phyloP scores from a whole-genome alignment of 2,888 invertebrate species.

The Parthenolecanium corni region DNA sequence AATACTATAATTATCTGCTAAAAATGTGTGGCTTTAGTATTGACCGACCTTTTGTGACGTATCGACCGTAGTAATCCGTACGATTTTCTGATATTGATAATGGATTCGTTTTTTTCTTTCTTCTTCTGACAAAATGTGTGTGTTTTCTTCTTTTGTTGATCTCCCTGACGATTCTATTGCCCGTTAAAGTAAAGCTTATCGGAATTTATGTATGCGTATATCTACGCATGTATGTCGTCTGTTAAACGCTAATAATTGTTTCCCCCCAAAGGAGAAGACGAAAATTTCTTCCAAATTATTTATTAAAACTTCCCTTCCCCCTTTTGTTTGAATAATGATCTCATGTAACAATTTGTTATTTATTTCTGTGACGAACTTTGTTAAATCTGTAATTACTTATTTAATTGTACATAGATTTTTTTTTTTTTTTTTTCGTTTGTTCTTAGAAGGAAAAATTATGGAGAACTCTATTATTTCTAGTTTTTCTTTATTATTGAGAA shows the following conservation, averaged over 20 bases:
- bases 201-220: too few species aligned
- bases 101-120: too few species aligned
- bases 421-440: not conserved
- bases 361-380: slow-evolving; percentile 25
- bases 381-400: slow-evolving; percentile 20
- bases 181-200: not conserved
- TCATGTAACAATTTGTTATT: slow-evolving; percentile 26
- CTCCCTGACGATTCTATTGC: not conserved
- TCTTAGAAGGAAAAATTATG: too few species aligned
- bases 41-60: too few species aligned
- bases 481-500: slow-evolving; percentile 3
- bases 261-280: not conserved
- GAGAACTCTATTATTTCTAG: too few species aligned
- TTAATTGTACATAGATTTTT: slow-evolving; percentile 13
- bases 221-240: not conserved
- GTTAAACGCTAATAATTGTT: not conserved
- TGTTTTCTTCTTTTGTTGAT: too few species aligned
- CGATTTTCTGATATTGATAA: too few species aligned
- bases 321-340: slow-evolving; percentile 13
- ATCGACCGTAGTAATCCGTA: too few species aligned
- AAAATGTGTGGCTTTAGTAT: too few species aligned
- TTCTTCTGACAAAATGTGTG: too few species aligned
- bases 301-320: not conserved
- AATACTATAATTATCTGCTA: too few species aligned
- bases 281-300: slow-evolving; percentile 20